Evolutionary conservation across 1,140 invertebrate species (phyloP), one percentile per base, ranked within the genome.

Genomic region (Oncopodura yosiiana): DNA sequence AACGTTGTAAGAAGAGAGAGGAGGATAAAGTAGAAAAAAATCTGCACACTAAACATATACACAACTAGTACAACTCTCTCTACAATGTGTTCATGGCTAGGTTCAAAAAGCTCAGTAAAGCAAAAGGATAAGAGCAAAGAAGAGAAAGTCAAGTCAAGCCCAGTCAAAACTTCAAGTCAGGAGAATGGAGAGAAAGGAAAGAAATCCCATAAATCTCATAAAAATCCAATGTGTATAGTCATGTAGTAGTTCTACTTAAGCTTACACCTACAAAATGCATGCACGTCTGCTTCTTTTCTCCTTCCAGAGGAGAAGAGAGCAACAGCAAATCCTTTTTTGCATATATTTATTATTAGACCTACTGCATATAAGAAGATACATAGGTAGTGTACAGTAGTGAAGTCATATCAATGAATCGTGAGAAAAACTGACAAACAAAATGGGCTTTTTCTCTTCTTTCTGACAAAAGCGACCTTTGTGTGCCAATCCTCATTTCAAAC

Each of bases 161-260:
- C 14, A 34, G 6, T 19, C 5, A 41, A 52, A 52, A 52, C 27
- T 43, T 34, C 39, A 52, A 52, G 39, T 42, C 50, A 37, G 6
- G 21, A 37, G 43, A 46, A 53, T 53, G n/a, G n/a, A 53, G 46
- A 53, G 52, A 53, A 46, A 38, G 30, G 46, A 53, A 45, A 53
- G 42, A 53, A 53, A 53, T 36, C 32, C 44, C 52, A 53, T 53
- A 53, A 53, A 53, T 53, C 52, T 46, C 52, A 53, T 53, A 45
- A 45, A 53, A 53, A 53, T 44, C 43, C 42, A 12, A 27, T 53
- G 37, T 39, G 38, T 14, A 43, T 21, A 12, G 9, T 21, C n/a
- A n/a, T n/a, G n/a, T n/a, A 9, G 9, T 19, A 6, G 6, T 38
- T 11, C 36, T 16, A 11, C 36, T n/a, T 38, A n/a, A 16, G 18